These are phyloP conservation scores for Halcyon smyrnensis DNA, from an alignment of 2,797 vertebrate genomes.

Conservation along the genomic window DNA sequence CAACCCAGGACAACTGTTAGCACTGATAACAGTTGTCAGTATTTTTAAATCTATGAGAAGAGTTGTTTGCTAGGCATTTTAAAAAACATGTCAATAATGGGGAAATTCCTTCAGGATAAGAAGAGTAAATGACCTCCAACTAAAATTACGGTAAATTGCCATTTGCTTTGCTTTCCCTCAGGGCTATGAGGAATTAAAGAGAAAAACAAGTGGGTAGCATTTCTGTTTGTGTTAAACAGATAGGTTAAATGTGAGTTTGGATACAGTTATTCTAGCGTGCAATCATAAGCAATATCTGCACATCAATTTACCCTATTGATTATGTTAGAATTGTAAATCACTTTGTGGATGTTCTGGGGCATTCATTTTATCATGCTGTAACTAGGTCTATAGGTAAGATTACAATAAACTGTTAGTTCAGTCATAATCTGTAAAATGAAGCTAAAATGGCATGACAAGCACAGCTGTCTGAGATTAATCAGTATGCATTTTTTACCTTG, in stretches of 20 bases:
- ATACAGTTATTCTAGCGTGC: neutral
- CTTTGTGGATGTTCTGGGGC: neutral
- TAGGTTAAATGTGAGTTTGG: neutral
- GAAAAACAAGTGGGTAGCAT: neutral
- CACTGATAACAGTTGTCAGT: neutral
- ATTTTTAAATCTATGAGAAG: neutral
- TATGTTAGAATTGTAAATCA: neutral
- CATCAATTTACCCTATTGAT: neutral
- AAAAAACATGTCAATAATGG: neutral
- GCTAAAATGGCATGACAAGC: neutral
- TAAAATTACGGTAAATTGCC: neutral
- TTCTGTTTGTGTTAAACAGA: neutral
- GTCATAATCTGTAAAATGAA: slow-evolving; percentile 1
- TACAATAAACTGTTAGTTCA: neutral
- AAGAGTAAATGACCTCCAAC: neutral
- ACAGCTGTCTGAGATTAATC: neutral
- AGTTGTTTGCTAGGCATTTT: neutral
- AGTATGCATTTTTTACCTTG: neutral
- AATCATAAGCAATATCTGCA: neutral
- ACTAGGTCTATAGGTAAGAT: neutral
- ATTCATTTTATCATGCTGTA: neutral
- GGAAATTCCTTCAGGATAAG: neutral
- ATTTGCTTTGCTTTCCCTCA: neutral
- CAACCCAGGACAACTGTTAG: neutral
- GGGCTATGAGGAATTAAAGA: neutral